Percentiles rank a stretch among this genome's conserved stretches.
Conservation (phyloP, 2,797 vertebrate species). For the Typhlichthys eigenmanni region DNA sequence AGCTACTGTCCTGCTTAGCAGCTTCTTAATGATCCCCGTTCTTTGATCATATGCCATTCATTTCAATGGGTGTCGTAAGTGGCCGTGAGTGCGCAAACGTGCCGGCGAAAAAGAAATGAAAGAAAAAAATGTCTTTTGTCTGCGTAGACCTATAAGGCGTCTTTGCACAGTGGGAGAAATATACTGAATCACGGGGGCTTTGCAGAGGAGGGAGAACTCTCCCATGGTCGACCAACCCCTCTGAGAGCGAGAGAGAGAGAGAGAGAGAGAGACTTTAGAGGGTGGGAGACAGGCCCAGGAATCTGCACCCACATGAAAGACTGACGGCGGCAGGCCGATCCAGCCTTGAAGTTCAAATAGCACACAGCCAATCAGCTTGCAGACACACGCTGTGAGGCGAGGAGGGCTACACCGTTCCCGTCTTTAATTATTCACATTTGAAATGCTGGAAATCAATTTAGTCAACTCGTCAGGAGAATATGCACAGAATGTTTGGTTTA, state of each 20-base stretch:
- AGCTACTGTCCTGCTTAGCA: conserved; percentile 9
- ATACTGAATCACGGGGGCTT: conserved; percentile 51
- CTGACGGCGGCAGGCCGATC: conserved; percentile 49
- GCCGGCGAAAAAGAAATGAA: background rate
- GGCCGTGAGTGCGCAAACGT: conserved; percentile 1
- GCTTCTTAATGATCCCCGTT: conserved; percentile 7
- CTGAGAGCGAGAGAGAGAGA: conserved; percentile 23
- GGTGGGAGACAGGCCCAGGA: conserved; percentile 55
- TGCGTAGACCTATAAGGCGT: conserved; percentile 38
- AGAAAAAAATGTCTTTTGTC: conserved; percentile 24
- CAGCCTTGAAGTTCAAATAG: conserved; percentile 78
- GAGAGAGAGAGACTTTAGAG: conserved; percentile 38
- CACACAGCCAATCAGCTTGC: conserved; percentile 42
- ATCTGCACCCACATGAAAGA: conserved; percentile 74
- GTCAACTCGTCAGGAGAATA: conserved; percentile 70
- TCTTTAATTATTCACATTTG: conserved; percentile 80
- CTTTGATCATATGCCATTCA: conserved; percentile 1
- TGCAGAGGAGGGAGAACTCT: conserved; percentile 60
- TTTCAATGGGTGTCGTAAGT: conserved; percentile 15
- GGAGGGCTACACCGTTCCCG: conserved; percentile 59
- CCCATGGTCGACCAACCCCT: conserved; percentile 30
- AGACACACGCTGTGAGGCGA: conserved; percentile 75
- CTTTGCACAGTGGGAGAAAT: conserved; percentile 65
- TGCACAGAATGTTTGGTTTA: conserved; percentile 54
- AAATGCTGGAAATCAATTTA: conserved; percentile 61